Evolutionary conservation across 2,113 vertebrate species (phyloP).

Genomic region (Tinamus guttatus): DNA sequence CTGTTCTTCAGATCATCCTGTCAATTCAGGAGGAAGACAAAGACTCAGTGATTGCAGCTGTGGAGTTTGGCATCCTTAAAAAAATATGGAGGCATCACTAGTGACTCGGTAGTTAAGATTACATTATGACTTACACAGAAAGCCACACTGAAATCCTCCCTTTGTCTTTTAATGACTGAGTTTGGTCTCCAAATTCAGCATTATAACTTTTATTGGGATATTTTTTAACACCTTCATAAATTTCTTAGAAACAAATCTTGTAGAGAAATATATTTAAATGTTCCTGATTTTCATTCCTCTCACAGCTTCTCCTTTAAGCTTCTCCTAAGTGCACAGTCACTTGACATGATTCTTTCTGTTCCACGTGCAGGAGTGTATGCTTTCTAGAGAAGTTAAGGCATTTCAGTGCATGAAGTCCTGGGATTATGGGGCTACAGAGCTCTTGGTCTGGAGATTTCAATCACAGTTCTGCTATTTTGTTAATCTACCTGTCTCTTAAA

Average conservation of each 20-base stretch:
- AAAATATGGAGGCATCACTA: neutral
- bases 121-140: neutral
- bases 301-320: neutral
- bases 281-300: neutral
- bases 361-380: neutral
- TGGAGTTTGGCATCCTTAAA: neutral
- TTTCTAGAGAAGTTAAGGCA: neutral
- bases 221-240: neutral
- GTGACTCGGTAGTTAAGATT: neutral
- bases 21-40: neutral
- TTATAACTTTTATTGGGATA: neutral
- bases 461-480: neutral
- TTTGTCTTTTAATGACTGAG: neutral
- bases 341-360: neutral
- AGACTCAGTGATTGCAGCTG: neutral
- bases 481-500: neutral
- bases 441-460: neutral
- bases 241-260: neutral
- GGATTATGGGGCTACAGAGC: fast-evolving
- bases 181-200: neutral
- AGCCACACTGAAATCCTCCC: neutral
- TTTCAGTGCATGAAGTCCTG: neutral
- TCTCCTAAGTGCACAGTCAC: neutral
- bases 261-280: neutral
- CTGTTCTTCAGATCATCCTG: neutral